Percentiles rank a stretch among this genome's conserved stretches.
These are phyloP conservation scores for Augochlorella aurata DNA, from an alignment of 2,888 invertebrate species.

Conservation along the genomic window DNA sequence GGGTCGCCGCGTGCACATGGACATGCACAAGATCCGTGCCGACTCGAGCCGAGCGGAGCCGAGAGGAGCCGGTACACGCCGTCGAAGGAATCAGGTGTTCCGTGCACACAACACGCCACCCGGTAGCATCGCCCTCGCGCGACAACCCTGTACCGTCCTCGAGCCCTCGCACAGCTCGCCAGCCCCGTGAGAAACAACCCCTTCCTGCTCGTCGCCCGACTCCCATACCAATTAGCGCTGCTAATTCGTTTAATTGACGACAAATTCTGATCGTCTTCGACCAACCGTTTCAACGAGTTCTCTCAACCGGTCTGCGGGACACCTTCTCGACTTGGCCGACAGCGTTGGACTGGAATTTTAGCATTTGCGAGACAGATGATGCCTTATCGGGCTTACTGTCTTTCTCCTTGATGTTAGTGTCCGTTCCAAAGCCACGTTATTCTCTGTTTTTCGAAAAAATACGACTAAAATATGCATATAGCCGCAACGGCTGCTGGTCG, in stretches of 20 bases:
- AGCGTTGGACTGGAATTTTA: not conserved
- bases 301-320: not conserved
- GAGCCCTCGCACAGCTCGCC: not conserved
- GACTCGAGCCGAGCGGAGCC: not conserved
- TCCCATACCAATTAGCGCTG: slow-evolving; percentile 25
- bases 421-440: too few relatives aligned
- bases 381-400: not conserved
- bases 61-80: slow-evolving; percentile 43
- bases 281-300: not conserved
- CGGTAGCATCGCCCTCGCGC: slow-evolving; percentile 20
- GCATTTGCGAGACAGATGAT: too few relatives aligned
- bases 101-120: slow-evolving; percentile 17
- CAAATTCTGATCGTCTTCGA: slow-evolving; percentile 23
- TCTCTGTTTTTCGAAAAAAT: too few relatives aligned
- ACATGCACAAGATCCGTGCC: slow-evolving; percentile 22
- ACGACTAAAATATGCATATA: too few relatives aligned
- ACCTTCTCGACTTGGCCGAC: too few relatives aligned
- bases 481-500: not conserved
- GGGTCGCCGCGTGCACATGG: slow-evolving; percentile 41
- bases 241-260: slow-evolving; percentile 38
- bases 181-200: slow-evolving; percentile 18
- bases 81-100: slow-evolving; percentile 63
- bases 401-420: too few relatives aligned
- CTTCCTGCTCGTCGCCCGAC: slow-evolving; percentile 9
- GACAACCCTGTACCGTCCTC: slow-evolving; percentile 22